These are phyloP conservation scores for Drosophila bipectinata DNA, from an alignment of 1,140 invertebrate genomes.

Conservation along the genomic window DNA sequence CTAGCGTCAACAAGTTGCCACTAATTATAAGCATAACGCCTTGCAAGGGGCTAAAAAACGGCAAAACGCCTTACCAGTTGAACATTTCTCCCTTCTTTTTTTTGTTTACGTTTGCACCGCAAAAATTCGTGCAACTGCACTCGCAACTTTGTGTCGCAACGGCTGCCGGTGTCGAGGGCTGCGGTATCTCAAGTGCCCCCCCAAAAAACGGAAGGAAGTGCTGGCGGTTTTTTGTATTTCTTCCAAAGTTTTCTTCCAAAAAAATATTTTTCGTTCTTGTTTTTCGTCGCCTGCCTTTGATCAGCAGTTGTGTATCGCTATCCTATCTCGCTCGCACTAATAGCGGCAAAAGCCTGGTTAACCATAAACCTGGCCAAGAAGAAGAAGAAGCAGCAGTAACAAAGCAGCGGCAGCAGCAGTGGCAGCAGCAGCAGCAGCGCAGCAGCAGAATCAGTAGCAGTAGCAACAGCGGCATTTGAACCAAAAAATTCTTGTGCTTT, in stretches of 20 bases:
- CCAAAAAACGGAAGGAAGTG: neutral
- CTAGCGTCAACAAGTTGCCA: neutral
- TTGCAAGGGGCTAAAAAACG: constrained; percentile 3
- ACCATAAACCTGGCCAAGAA: neutral
- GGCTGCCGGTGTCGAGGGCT: constrained; percentile 7
- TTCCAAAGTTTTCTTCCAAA: no score
- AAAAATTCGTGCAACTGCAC: constrained; percentile 41
- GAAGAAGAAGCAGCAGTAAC: neutral
- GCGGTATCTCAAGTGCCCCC: neutral
- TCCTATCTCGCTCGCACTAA: neutral
- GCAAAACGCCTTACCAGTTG: constrained; percentile 50
- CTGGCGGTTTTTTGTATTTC: neutral
- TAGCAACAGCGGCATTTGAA: constrained; percentile 37
- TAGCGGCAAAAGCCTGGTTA: neutral
- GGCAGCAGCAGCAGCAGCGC: constrained; percentile 19
- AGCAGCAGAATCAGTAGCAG: constrained; percentile 16
- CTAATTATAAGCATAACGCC: neutral
- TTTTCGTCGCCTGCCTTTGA: neutral
- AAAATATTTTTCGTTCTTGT: no score
- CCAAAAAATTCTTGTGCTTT: constrained; percentile 50
- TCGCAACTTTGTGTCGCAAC: constrained; percentile 23
- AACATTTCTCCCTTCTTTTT: constrained; percentile 38
- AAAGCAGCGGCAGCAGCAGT: constrained; percentile 18
- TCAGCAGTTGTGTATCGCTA: neutral
- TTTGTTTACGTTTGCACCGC: constrained; percentile 73